phyloP scores from a whole-genome alignment of 92 coral and sea anemone genomes.

The Palythoa grandiflora region DNA sequence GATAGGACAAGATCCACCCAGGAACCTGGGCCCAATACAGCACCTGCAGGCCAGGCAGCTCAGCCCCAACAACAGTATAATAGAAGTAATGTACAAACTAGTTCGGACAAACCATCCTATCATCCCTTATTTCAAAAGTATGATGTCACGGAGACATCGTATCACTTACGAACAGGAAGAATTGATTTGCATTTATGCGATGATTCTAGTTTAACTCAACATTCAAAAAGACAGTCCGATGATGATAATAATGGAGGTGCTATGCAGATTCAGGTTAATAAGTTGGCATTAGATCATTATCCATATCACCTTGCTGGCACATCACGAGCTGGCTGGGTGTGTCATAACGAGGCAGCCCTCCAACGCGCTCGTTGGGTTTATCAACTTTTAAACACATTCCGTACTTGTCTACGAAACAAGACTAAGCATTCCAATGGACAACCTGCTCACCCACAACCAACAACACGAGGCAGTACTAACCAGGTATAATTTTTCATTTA shows the following conservation, averaged over 20 bases:
- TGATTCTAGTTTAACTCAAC: slow-evolving; percentile 71
- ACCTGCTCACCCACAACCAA: slow-evolving; percentile 30
- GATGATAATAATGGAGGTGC: slow-evolving; percentile 82
- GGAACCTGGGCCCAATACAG: slow-evolving; percentile 65
- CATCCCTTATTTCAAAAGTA: slow-evolving; percentile 77
- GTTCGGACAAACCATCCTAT: slow-evolving; percentile 52
- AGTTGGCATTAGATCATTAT: slow-evolving; percentile 86
- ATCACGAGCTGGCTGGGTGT: slow-evolving; percentile 88
- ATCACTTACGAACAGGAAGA: slow-evolving; percentile 87
- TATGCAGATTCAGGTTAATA: slow-evolving; percentile 93
- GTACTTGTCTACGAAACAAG: slow-evolving; percentile 79
- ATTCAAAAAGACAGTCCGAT: slow-evolving; percentile 38
- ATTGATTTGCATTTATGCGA: slow-evolving; percentile 96
- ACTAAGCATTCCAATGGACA: slow-evolving; percentile 35
- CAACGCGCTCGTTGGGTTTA: slow-evolving; percentile 97
- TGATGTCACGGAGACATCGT: slow-evolving; percentile 90
- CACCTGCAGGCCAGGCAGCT: slow-evolving; percentile 68
- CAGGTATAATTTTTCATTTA: slow-evolving; percentile 58
- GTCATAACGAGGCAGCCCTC: slow-evolving; percentile 95
- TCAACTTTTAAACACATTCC: slow-evolving; percentile 82
- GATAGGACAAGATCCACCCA: slow-evolving; percentile 56
- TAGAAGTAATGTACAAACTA: slow-evolving; percentile 60
- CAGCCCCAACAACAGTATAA: slow-evolving; percentile 58
- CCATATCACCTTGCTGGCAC: slow-evolving; percentile 98
- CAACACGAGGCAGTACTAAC: slow-evolving; percentile 46